phyloP scores from a whole-genome alignment of 1,140 invertebrate species.

The roundworm (Caenorhabditis elegans) region WBcel235 BX284606.5:6771501-6772000 shows the following conservation, averaged over 20 bases:
- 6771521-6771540: neutral
- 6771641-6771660: neutral
- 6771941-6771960: too few species aligned
- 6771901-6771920: too few species aligned
- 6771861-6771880: too few species aligned
- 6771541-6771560: constrained; percentile 11
- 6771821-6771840: neutral
- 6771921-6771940: too few species aligned
- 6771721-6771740: neutral
- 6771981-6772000: too few species aligned
- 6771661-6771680: neutral
- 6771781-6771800: neutral
- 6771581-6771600: neutral
- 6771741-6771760: neutral
- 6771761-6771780: neutral
- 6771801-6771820: neutral
- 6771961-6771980: too few species aligned
- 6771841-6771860: too few species aligned
- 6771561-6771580: constrained; percentile 23
- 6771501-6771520: neutral
- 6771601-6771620: neutral
- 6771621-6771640: neutral
- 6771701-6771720: neutral
- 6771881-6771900: too few species aligned
- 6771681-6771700: constrained; percentile 5